phyloP scores from a whole-genome alignment of 2,888 invertebrate species.

The Orthosia incerta region DNA sequence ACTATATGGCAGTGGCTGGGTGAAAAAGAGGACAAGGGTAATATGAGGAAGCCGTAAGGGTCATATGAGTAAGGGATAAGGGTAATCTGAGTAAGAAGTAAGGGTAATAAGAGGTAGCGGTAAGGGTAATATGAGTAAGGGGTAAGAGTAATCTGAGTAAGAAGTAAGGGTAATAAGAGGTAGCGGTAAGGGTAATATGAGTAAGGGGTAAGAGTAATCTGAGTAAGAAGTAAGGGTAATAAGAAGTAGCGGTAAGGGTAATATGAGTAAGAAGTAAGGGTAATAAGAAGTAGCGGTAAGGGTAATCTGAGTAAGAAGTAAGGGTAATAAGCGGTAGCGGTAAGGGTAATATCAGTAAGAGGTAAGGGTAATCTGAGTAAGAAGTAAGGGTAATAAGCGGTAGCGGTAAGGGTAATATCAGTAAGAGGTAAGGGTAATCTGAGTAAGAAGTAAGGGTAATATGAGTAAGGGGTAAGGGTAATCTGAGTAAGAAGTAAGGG shows the following conservation, averaged over 20 bases:
- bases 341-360: too few species aligned
- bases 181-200: too few species aligned
- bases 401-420: too few species aligned
- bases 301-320: not conserved
- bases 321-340: not conserved
- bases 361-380: not conserved
- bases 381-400: not conserved
- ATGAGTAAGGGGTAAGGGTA: not conserved
- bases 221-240: not conserved
- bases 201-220: too few species aligned
- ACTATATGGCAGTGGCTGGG: slow-evolving; percentile 49
- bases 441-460: not conserved
- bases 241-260: not conserved
- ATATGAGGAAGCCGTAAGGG: not conserved
- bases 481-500: too few species aligned
- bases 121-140: not conserved
- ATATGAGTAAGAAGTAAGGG: not conserved
- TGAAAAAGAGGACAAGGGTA: slow-evolving; percentile 1
- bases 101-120: not conserved
- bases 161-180: too few species aligned
- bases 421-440: not conserved
- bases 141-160: not conserved
- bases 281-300: not conserved
- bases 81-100: not conserved
- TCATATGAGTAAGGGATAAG: not conserved